phyloP scores from a whole-genome alignment of 1,140 invertebrate species.

The Druon quercuslanigerum region DNA sequence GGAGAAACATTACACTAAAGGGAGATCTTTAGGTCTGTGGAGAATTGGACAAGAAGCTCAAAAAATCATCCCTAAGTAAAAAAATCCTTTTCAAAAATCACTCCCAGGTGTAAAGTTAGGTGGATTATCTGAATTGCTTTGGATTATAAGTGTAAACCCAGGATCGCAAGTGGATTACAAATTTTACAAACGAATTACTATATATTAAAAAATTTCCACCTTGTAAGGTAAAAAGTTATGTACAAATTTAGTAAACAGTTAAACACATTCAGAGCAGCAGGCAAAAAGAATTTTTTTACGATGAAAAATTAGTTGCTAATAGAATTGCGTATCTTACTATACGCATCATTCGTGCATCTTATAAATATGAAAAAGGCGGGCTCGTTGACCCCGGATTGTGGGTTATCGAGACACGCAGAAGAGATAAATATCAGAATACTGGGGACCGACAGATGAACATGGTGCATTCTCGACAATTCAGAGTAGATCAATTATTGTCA shows the following conservation, averaged over 20 bases:
- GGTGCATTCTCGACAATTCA: conserved; percentile 2
- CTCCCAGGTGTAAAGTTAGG: too few relatives aligned
- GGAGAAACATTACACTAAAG: too few relatives aligned
- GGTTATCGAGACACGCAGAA: conserved; percentile 56
- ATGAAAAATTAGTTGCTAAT: background rate
- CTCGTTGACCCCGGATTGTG: conserved; percentile 61
- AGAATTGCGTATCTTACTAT: background rate
- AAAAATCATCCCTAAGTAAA: too few relatives aligned
- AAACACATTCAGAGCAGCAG: conserved; percentile 37
- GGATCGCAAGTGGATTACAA: too few relatives aligned
- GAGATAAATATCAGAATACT: conserved; percentile 55
- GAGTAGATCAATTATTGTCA: background rate
- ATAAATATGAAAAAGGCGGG: conserved; percentile 45
- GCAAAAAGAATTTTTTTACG: conserved; percentile 37
- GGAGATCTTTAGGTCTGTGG: too few relatives aligned
- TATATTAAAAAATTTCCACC: too few relatives aligned
- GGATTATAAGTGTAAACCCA: too few relatives aligned
- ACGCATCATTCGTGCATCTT: conserved; percentile 2
- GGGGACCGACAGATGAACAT: background rate
- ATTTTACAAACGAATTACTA: too few relatives aligned
- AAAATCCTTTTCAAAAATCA: too few relatives aligned
- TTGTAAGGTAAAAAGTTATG: background rate
- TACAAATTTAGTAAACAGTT: background rate
- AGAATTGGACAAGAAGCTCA: too few relatives aligned
- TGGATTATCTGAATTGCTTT: too few relatives aligned